A percentile compares a stretch with the other conserved stretches of the same genome.
phyloP scores from a whole-genome alignment of 2,113 vertebrate genomes.

The Oceanodroma tethys region DNA sequence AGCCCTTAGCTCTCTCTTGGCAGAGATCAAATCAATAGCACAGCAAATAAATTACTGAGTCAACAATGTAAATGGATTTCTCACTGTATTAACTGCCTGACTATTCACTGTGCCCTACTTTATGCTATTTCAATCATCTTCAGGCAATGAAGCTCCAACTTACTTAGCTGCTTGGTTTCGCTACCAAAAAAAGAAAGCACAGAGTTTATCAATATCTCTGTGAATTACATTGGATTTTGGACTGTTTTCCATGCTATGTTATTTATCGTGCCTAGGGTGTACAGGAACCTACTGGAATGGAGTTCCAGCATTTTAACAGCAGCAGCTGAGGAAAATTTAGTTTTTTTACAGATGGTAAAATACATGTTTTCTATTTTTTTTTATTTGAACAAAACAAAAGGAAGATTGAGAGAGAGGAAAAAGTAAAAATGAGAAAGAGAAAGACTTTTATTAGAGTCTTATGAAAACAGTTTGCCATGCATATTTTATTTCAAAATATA shows the following conservation, averaged over 20 bases:
- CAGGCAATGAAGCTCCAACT: neutral
- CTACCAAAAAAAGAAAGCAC: neutral
- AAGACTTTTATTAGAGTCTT: conserved; percentile 31
- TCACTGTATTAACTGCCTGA: neutral
- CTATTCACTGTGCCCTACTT: neutral
- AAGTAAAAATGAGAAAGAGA: neutral
- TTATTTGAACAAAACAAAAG: conserved; percentile 8
- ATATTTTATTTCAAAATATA: conserved; percentile 47
- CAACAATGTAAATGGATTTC: conserved; percentile 8
- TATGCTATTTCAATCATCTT: conserved; percentile 12
- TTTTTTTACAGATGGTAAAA: neutral
- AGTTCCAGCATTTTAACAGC: neutral
- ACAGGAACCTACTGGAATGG: neutral
- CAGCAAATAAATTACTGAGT: conserved; percentile 4
- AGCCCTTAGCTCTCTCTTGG: neutral
- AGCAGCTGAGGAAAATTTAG: neutral
- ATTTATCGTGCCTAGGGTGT: neutral
- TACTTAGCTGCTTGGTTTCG: neutral
- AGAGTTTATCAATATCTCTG: neutral
- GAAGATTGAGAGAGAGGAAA: neutral
- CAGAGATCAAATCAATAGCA: neutral
- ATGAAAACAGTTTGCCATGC: conserved; percentile 26
- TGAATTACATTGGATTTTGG: neutral
- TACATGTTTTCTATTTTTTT: neutral
- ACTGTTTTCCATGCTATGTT: neutral